These are phyloP conservation scores for Drosophila setosimentum DNA, from an alignment of 2,888 invertebrate genomes.

Conservation along the genomic window DNA sequence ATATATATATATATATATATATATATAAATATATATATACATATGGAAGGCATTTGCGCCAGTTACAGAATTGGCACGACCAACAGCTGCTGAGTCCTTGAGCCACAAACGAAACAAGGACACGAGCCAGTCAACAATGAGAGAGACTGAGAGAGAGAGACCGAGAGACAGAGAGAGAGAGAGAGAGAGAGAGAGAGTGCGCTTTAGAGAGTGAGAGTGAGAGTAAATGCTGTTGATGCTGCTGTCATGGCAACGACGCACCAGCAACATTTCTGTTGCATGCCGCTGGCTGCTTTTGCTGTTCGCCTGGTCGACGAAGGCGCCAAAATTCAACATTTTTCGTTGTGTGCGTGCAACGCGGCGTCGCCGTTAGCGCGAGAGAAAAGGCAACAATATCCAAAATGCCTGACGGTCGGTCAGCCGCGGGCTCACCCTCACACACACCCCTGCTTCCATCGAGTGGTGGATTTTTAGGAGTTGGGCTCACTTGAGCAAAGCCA, in stretches of 20 bases:
- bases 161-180: slow-evolving; percentile 2
- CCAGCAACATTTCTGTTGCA: slow-evolving; percentile 4
- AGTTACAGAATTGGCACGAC: slow-evolving; percentile 45
- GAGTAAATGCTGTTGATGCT: slow-evolving; percentile 24
- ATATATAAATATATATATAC: not conserved
- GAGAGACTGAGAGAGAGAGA: slow-evolving; percentile 5
- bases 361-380: slow-evolving; percentile 33
- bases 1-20: not conserved
- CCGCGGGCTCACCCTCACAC: slow-evolving; percentile 21
- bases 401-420: slow-evolving; percentile 5
- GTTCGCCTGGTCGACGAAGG: slow-evolving; percentile 82
- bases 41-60: slow-evolving; percentile 7
- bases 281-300: slow-evolving; percentile 43
- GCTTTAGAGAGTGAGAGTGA: not conserved
- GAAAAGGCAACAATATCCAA: not conserved
- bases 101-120: slow-evolving; percentile 53
- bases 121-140: slow-evolving; percentile 20
- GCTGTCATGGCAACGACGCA: slow-evolving; percentile 44
- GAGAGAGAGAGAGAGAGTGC: slow-evolving; percentile 10
- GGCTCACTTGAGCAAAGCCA: slow-evolving; percentile 43
- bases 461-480: slow-evolving; percentile 58
- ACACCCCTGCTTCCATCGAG: slow-evolving; percentile 11
- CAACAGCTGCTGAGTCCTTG: slow-evolving; percentile 59
- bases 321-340: slow-evolving; percentile 84
- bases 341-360: slow-evolving; percentile 69